Percentiles rank a stretch among this genome's conserved stretches.
phyloP scores from a whole-genome alignment of 2,113 vertebrate species.

The Theristicus caerulescens region DNA sequence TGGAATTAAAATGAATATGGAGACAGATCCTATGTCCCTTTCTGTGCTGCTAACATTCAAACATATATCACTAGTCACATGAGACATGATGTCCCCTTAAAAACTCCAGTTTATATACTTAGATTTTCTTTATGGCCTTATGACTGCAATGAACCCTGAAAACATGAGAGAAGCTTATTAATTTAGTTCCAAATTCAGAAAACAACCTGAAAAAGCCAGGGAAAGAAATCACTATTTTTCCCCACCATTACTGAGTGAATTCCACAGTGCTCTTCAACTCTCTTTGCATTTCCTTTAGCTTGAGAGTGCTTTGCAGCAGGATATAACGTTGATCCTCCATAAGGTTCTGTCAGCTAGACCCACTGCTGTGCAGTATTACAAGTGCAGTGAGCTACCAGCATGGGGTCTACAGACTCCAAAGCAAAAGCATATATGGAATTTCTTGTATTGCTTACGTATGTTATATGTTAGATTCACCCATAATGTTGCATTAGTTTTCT shows the following conservation, averaged over 20 bases:
- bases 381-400: background rate
- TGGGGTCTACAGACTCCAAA: background rate
- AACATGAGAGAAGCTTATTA: background rate
- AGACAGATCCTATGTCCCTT: background rate
- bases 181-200: background rate
- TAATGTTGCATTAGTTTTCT: background rate
- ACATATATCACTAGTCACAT: background rate
- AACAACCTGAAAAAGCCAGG: background rate
- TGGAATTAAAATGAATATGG: background rate
- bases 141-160: background rate
- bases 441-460: background rate
- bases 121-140: background rate
- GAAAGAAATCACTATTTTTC: background rate
- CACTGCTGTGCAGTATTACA: background rate
- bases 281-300: background rate
- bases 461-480: background rate
- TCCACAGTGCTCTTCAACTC: background rate
- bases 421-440: background rate
- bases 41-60: background rate
- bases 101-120: background rate
- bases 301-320: background rate
- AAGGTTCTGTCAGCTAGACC: background rate
- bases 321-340: background rate
- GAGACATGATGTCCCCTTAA: background rate
- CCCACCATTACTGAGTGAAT: background rate